Base-by-base conservation (phyloP, 2,797 vertebrate genomes). In the Rhinichthys osculus region DNA sequence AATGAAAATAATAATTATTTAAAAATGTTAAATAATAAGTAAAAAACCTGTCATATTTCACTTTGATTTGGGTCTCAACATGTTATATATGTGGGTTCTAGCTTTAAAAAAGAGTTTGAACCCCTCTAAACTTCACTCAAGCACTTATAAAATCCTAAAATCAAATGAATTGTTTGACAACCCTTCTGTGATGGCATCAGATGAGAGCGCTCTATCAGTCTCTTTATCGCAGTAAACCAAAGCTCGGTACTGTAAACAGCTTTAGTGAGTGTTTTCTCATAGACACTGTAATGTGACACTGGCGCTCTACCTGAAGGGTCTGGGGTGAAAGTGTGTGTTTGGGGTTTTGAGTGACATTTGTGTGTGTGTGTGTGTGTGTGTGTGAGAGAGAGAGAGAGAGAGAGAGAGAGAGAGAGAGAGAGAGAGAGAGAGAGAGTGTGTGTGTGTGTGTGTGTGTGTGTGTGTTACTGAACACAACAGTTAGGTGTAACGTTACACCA, bases 401-500 rank as follows among this genome's bases (percentile, higher is more conserved):
- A 33, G 33, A 33, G 33, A 33, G 33, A 33, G 33, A 33, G 33
- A 33, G 33, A 33, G 33, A 33, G 33, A 33, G 79, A 74, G 76
- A 83, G n/a, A n/a, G n/a, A n/a, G n/a, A n/a, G n/a, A n/a, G n/a
- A n/a, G n/a, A n/a, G n/a, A n/a, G 82, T 87, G 85, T 74, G 87
- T 88, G 82, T 84, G 71, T 81, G 77, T 54, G 57, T 35, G 84
- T 62, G 81, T 72, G 62, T 40, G 62, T 77, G 64, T 77, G 71
- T 78, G 84, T 83, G 82, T 66, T 64, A 82, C 78, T 66, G 79
- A 89, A 86, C 82, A 84, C 71, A 84, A 78, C 54, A 89, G 82
- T 82, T 71, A 83, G 74, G 82, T 90, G 83, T 85, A 90, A 89
- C 19, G 52, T 88, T 89, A 87, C 90, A 87, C 83, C 50, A 73